Conservation (phyloP, 1,140 invertebrate genomes). For the Micrasema minimum region DNA sequence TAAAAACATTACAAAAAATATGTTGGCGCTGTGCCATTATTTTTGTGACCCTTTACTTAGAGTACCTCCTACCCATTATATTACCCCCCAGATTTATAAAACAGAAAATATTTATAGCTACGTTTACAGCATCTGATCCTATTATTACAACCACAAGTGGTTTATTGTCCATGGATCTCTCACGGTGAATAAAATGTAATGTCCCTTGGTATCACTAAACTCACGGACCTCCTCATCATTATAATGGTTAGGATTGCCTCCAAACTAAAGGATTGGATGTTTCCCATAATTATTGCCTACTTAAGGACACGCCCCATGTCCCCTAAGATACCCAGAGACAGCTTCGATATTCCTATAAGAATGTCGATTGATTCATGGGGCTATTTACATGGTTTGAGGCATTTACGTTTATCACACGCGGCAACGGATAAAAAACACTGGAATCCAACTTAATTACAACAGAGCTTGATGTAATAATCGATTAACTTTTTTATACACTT, state of each 20-base stretch:
- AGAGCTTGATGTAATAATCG: too few relatives aligned
- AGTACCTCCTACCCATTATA: too few relatives aligned
- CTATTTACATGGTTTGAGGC: neutral
- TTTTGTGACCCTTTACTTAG: too few relatives aligned
- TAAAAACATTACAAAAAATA: too few relatives aligned
- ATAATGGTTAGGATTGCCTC: neutral
- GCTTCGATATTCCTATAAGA: constrained; percentile 22
- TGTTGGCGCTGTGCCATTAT: too few relatives aligned
- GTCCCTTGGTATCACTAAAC: constrained; percentile 27
- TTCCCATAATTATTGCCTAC: constrained; percentile 35
- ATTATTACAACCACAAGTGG: constrained; percentile 47
- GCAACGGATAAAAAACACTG: too few relatives aligned
- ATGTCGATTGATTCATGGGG: constrained; percentile 1
- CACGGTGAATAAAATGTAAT: constrained; percentile 6
- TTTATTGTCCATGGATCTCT: constrained; percentile 33
- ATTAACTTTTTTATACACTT: too few relatives aligned
- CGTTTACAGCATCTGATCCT: neutral
- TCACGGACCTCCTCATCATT: constrained; percentile 4
- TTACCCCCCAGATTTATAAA: neutral
- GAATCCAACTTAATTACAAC: too few relatives aligned
- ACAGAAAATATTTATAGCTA: constrained; percentile 15
- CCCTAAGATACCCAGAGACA: constrained; percentile 1
- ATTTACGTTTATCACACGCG: neutral
- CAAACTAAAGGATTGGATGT: constrained; percentile 20
- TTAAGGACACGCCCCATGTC: constrained; percentile 31